phyloP scores from a whole-genome alignment of 2,888 invertebrate species.

The Ormyrus pomaceus region DNA sequence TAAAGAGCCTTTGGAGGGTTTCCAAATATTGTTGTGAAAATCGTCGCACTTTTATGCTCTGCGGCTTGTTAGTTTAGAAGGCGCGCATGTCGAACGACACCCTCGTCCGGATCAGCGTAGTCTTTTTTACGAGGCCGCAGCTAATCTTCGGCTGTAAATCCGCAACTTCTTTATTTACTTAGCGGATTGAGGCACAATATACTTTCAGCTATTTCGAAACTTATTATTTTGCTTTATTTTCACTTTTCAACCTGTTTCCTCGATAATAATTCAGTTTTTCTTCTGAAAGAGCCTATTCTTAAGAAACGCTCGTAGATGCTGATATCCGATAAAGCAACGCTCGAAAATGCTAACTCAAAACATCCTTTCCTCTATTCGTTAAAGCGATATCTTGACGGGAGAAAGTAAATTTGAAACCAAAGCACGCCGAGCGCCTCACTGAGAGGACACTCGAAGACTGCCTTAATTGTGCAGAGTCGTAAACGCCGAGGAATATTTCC shows the following conservation, averaged over 20 bases:
- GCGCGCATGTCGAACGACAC: constrained; percentile 71
- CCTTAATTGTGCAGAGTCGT: constrained; percentile 53
- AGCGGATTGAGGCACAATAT: too few species aligned
- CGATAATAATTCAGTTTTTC: too few species aligned
- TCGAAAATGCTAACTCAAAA: constrained; percentile 14
- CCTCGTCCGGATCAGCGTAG: constrained; percentile 68
- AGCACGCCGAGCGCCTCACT: too few species aligned
- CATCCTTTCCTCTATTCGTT: constrained; percentile 32
- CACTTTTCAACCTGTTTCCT: too few species aligned
- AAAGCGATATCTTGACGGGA: neutral
- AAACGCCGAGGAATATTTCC: constrained; percentile 49
- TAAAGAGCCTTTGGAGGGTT: constrained; percentile 64
- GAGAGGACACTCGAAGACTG: too few species aligned
- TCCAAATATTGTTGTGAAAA: constrained; percentile 67
- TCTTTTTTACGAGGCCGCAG: constrained; percentile 61
- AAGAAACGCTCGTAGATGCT: too few species aligned
- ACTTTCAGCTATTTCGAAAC: too few species aligned
- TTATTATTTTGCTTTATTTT: too few species aligned
- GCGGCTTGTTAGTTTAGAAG: constrained; percentile 46
- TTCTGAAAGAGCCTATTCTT: too few species aligned
- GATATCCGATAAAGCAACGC: too few species aligned
- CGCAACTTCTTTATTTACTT: neutral
- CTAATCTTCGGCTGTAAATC: neutral
- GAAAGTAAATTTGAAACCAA: too few species aligned
- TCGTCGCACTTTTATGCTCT: constrained; percentile 40